Conservation (phyloP, 2,888 invertebrate genomes). For the Lamproptera curius region DNA sequence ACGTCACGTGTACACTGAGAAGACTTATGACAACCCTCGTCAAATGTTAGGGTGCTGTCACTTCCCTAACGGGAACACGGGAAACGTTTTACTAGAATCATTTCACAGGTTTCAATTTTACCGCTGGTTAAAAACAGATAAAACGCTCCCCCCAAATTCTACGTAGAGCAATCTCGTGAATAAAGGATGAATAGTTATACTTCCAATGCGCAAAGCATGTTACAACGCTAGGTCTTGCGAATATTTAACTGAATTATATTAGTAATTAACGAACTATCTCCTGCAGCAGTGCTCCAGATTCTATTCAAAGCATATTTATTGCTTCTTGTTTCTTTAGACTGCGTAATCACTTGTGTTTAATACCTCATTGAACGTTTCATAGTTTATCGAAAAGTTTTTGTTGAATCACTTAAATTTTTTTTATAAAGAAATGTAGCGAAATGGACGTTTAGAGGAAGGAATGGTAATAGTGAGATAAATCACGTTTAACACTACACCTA, state of each 20-base stretch:
- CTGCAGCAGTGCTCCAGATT: neutral
- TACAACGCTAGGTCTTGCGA: neutral
- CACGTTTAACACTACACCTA: slow-evolving; percentile 12
- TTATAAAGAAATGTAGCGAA: neutral
- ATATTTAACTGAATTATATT: neutral
- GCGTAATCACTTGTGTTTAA: too few species aligned
- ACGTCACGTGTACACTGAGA: slow-evolving; percentile 39
- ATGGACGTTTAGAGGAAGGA: slow-evolving; percentile 7
- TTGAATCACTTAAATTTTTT: too few species aligned
- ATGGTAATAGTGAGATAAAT: slow-evolving; percentile 5
- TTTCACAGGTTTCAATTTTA: slow-evolving; percentile 76
- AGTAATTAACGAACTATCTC: neutral
- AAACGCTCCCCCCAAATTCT: too few species aligned
- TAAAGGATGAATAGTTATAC: too few species aligned
- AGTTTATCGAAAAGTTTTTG: too few species aligned
- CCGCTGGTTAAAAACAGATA: slow-evolving; percentile 55
- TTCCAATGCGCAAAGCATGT: too few species aligned
- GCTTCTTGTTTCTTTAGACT: too few species aligned
- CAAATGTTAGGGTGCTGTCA: slow-evolving; percentile 48
- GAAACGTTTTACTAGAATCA: slow-evolving; percentile 69
- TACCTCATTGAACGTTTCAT: too few species aligned
- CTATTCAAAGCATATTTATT: neutral
- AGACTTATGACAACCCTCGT: slow-evolving; percentile 76
- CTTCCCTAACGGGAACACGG: slow-evolving; percentile 47
- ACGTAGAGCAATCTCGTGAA: too few species aligned